Conservation (phyloP, 2,797 vertebrate genomes). For the Squalus acanthias region DNA sequence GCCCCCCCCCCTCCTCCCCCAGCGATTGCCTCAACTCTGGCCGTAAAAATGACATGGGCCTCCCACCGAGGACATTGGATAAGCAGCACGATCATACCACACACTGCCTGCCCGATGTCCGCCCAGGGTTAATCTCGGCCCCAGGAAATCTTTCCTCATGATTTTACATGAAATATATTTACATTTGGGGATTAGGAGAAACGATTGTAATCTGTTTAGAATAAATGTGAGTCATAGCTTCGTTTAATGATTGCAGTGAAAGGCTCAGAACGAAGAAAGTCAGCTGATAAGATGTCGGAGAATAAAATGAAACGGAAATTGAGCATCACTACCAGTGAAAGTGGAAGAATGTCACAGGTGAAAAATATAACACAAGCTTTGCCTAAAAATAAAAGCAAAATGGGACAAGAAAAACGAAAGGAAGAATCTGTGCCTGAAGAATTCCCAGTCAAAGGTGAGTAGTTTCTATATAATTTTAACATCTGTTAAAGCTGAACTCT, state of each 20-base stretch:
- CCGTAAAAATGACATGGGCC: neutral
- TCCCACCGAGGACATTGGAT: too few relatives aligned
- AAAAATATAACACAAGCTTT: slow-evolving; percentile 5
- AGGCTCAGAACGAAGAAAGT: slow-evolving; percentile 24
- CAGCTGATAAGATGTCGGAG: neutral
- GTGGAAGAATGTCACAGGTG: neutral
- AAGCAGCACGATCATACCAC: too few relatives aligned
- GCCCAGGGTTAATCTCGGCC: neutral
- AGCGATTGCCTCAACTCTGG: neutral
- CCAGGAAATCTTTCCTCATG: neutral
- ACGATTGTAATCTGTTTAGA: neutral
- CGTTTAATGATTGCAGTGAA: neutral
- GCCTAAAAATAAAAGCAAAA: slow-evolving; percentile 8
- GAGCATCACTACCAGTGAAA: neutral
- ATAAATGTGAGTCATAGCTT: neutral
- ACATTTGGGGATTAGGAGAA: neutral
- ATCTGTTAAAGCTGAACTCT: neutral
- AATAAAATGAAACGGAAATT: neutral
- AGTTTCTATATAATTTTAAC: neutral
- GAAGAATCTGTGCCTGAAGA: neutral
- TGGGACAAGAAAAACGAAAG: neutral
- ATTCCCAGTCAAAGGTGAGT: neutral
- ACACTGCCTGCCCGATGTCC: neutral
- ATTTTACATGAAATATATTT: neutral
- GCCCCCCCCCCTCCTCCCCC: neutral